Conservation (phyloP, 2,888 invertebrate species). For the Ochropleura plecta region DNA sequence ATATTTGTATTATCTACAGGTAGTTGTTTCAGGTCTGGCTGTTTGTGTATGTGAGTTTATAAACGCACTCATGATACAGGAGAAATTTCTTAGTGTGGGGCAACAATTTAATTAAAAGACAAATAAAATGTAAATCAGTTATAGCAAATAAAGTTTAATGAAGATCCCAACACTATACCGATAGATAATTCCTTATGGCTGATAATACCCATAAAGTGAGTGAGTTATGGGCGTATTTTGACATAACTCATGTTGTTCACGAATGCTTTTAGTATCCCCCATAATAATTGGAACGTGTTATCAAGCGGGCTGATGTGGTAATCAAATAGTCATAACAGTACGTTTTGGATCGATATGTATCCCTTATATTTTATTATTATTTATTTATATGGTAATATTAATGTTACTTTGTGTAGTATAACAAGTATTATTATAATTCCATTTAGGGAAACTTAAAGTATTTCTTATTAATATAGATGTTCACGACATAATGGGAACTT, state of each 20-base stretch:
- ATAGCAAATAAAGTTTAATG: too few relatives aligned
- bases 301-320: slow-evolving; percentile 21
- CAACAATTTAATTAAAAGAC: too few relatives aligned
- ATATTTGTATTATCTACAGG: too few relatives aligned
- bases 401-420: background rate
- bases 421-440: background rate
- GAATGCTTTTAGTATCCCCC: slow-evolving; percentile 47
- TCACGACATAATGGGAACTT: too few relatives aligned
- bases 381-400: slow-evolving; percentile 6
- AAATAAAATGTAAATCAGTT: too few relatives aligned
- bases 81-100: too few relatives aligned
- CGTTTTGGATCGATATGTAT: slow-evolving; percentile 4
- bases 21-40: too few relatives aligned
- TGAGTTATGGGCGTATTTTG: slow-evolving; percentile 37
- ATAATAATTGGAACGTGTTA: slow-evolving; percentile 46
- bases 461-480: too few relatives aligned
- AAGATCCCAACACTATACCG: background rate
- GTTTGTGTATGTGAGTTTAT: too few relatives aligned
- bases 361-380: slow-evolving; percentile 8
- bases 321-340: slow-evolving; percentile 36
- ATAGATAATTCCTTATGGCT: slow-evolving; percentile 25
- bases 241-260: slow-evolving; percentile 43
- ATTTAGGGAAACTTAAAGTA: background rate
- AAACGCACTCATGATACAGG: too few relatives aligned
- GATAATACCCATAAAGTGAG: slow-evolving; percentile 25